Base-by-base conservation (phyloP, 2,113 vertebrate species). In the Leucopsar rothschildi region DNA sequence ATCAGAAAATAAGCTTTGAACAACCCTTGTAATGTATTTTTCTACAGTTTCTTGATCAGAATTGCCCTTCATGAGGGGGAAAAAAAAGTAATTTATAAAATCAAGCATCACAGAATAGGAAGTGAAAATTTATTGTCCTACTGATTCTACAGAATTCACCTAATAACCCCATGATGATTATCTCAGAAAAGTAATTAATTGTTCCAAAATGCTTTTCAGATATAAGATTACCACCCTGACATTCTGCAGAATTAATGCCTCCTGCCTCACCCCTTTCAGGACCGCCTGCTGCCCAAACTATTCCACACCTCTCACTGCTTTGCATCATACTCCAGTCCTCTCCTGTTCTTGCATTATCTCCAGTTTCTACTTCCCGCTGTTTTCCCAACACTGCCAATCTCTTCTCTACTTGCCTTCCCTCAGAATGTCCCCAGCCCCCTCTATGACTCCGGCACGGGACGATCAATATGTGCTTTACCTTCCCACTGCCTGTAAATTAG, bases 101-200 rank as follows among this genome's bases (percentile, higher is more conserved):
- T 49, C 60, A 90, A 84, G 25, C 3, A 0, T 84, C n/a, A 79
- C 12, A 21, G 24, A 10, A 65, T 23, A 71, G 42, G 60, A 81
- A 78, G 22, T 45, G 15, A 88, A 93, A 84, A 95, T 40, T 12
- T 78, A 78, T 28, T 81, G 47, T 64, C 56, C 24, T 82, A 19
- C 64, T 82, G 8, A 84, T 91, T 93, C 49, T 82, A 60, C 44
- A 95, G 40, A 60, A 72, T 35, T 95, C 70, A 70, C 11, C 44
- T 45, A 27, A 73, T 40, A 13, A 60, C 25, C 10, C 11, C n/a
- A 42, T 5, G 18, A 73, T 28, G 3, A 44, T 64, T 50, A 66
- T 35, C 27, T 66, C 61, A 29, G 31, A 76, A 87, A 66, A 86
- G 37, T 59, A 71, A 87, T 57, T 22, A 93, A 85, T 33, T 75